Conservation (phyloP, 2,797 vertebrate species). For the Erethizon dorsatum region DNA sequence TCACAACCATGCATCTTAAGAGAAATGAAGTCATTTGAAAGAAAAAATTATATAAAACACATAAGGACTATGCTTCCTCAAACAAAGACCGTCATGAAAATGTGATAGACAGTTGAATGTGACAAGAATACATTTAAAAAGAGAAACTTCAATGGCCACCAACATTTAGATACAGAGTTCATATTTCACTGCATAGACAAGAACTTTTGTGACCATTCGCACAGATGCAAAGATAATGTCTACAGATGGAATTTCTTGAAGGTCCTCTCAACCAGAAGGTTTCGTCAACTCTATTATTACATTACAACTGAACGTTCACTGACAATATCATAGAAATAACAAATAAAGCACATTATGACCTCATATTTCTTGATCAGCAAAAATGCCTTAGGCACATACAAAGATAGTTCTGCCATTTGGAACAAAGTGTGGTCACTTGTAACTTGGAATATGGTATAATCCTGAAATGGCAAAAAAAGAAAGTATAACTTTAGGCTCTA, state of each 20-base stretch:
- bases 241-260: neutral
- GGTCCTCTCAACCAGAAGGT: neutral
- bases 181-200: neutral
- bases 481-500: neutral
- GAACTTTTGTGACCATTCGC: neutral
- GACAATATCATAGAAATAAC: neutral
- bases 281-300: neutral
- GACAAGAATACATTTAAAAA: constrained; percentile 6
- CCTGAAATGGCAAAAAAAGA: neutral
- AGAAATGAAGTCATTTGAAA: neutral
- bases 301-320: neutral
- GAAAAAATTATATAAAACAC: neutral
- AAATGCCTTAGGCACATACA: neutral
- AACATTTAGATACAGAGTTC: neutral
- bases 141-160: neutral
- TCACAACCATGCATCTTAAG: neutral
- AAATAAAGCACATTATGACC: neutral
- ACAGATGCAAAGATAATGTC: neutral
- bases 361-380: neutral
- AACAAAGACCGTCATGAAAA: neutral
- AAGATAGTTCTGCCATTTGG: neutral
- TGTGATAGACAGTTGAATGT: neutral
- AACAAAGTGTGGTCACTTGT: neutral
- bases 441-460: neutral
- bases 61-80: neutral